Conservation (phyloP, 2,113 vertebrate species). For the Trichechus manatus region DNA sequence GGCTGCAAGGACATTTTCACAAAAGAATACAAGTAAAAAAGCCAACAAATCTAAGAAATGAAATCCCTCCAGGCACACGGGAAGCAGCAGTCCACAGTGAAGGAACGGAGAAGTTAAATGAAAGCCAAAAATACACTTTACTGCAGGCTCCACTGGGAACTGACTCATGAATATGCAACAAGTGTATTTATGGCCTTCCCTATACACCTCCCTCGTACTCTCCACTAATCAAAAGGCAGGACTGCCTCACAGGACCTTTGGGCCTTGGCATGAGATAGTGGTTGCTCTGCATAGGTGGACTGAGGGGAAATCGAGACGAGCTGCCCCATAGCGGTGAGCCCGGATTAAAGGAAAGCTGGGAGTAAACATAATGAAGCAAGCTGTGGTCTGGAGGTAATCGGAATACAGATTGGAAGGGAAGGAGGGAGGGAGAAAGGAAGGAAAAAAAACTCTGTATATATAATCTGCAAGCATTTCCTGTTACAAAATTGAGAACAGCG, state of each 20-base stretch:
- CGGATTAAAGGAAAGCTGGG: neutral
- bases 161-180: conserved; percentile 81
- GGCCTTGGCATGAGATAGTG: neutral
- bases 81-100: conserved; percentile 70
- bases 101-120: conserved; percentile 75
- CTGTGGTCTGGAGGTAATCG: neutral
- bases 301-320: neutral
- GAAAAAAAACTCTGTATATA: neutral
- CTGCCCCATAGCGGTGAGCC: neutral
- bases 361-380: neutral
- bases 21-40: conserved; percentile 70
- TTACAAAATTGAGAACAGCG: too few relatives aligned
- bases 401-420: neutral
- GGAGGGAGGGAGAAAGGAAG: neutral
- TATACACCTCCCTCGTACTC: conserved; percentile 58
- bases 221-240: conserved; percentile 68
- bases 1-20: conserved; percentile 6
- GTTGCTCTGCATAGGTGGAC: neutral
- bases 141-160: conserved; percentile 73
- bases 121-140: conserved; percentile 81
- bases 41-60: conserved; percentile 69
- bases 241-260: neutral
- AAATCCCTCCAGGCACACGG: conserved; percentile 68
- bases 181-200: conserved; percentile 79
- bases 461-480: neutral